phyloP scores from a whole-genome alignment of 2,888 invertebrate genomes.

The Himalopsyche tibetana region DNA sequence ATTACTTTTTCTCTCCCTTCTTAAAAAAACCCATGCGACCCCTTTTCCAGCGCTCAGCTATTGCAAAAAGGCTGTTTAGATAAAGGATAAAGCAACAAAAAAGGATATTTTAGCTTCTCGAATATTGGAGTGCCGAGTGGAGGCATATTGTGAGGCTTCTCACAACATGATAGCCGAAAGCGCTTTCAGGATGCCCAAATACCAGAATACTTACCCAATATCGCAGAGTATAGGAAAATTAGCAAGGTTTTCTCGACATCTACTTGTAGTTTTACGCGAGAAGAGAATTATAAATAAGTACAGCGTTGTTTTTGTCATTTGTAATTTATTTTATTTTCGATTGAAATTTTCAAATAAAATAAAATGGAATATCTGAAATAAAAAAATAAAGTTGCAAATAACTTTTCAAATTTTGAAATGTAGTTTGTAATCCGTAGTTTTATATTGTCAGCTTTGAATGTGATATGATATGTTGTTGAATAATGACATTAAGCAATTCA shows the following conservation, averaged over 20 bases:
- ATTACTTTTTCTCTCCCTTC: conserved; percentile 46
- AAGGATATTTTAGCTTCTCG: conserved; percentile 61
- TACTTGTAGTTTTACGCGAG: not conserved
- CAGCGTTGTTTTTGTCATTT: no score
- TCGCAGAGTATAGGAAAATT: conserved; percentile 18
- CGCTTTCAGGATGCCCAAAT: conserved; percentile 40
- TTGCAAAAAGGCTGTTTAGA: conserved; percentile 65
- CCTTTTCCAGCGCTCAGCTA: conserved; percentile 60
- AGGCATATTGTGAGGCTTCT: conserved; percentile 61
- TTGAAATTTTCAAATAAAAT: no score
- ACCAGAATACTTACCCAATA: conserved; percentile 31
- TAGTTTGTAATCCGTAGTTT: no score
- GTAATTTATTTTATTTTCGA: no score
- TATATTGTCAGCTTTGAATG: no score
- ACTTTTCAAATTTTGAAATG: no score
- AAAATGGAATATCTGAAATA: no score
- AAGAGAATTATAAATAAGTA: no score
- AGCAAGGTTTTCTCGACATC: not conserved
- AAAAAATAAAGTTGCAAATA: no score
- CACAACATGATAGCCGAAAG: conserved; percentile 50
- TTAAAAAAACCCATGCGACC: conserved; percentile 46
- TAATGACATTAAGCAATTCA: no score
- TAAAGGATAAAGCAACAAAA: conserved; percentile 65
- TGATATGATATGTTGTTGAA: no score
- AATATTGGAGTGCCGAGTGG: conserved; percentile 58